Evolutionary conservation across 2,797 vertebrate genomes (phyloP).

Genomic region (Kryptolebias ocellatus): DNA sequence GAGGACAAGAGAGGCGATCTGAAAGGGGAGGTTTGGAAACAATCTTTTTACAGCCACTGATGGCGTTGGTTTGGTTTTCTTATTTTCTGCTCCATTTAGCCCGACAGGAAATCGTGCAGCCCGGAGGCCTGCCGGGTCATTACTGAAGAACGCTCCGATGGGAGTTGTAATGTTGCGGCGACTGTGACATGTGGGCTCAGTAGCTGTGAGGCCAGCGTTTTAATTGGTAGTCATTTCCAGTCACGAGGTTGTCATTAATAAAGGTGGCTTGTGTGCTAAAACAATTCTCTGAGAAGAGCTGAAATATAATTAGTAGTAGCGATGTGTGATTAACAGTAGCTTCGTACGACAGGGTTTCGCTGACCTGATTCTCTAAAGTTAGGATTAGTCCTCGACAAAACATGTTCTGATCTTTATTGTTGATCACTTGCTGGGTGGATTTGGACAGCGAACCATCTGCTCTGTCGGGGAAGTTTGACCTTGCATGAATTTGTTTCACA

Average conservation of each 20-base stretch:
- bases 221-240: conserved; percentile 32
- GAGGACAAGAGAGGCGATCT: conserved; percentile 20
- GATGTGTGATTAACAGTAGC: no score
- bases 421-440: background rate
- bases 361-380: background rate
- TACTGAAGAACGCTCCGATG: conserved; percentile 47
- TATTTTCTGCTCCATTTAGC: conserved; percentile 68
- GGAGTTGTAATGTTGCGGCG: conserved; percentile 36
- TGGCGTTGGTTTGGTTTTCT: conserved; percentile 58
- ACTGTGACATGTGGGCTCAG: conserved; percentile 32
- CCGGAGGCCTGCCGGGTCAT: conserved; percentile 53
- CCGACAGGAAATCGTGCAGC: conserved; percentile 43
- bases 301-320: background rate
- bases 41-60: conserved; percentile 39
- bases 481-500: background rate
- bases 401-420: background rate
- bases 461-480: background rate
- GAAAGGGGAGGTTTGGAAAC: conserved; percentile 16
- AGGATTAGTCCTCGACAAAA: background rate
- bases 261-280: background rate
- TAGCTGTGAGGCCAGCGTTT: conserved; percentile 39
- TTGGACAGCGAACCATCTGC: background rate
- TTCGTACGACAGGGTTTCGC: background rate
- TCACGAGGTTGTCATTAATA: conserved; percentile 26
- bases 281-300: background rate